Evolutionary conservation across 2,888 invertebrate genomes (phyloP).

Genomic region (Plebejus argus): DNA sequence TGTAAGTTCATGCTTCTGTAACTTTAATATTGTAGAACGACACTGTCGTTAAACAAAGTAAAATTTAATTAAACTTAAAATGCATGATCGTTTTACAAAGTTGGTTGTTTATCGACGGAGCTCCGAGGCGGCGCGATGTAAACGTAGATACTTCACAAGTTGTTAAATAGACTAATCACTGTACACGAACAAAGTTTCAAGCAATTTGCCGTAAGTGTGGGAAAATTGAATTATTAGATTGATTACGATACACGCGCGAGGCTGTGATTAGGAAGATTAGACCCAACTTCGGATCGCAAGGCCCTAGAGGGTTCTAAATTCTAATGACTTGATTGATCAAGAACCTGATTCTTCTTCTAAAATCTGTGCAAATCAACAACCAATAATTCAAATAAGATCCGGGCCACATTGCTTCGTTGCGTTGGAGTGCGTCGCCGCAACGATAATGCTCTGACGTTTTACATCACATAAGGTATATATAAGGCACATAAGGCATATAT

Average conservation of each 20-base stretch:
- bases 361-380: not conserved
- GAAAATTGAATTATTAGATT: conserved; percentile 27
- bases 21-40: no score
- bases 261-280: not conserved
- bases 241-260: conserved; percentile 13
- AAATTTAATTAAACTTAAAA: not conserved
- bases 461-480: no score
- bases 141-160: not conserved
- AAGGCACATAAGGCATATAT: no score
- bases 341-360: not conserved
- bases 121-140: not conserved
- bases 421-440: no score
- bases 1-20: not conserved
- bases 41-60: not conserved
- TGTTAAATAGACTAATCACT: conserved; percentile 21
- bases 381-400: not conserved
- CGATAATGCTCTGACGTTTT: no score
- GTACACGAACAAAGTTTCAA: conserved; percentile 3
- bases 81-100: not conserved
- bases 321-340: not conserved
- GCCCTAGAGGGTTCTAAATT: not conserved
- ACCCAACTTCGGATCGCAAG: not conserved
- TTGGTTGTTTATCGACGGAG: not conserved
- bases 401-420: no score
- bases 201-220: conserved; percentile 9